Conservation (phyloP, 2,113 vertebrate genomes). For the Numenius arquata region DNA sequence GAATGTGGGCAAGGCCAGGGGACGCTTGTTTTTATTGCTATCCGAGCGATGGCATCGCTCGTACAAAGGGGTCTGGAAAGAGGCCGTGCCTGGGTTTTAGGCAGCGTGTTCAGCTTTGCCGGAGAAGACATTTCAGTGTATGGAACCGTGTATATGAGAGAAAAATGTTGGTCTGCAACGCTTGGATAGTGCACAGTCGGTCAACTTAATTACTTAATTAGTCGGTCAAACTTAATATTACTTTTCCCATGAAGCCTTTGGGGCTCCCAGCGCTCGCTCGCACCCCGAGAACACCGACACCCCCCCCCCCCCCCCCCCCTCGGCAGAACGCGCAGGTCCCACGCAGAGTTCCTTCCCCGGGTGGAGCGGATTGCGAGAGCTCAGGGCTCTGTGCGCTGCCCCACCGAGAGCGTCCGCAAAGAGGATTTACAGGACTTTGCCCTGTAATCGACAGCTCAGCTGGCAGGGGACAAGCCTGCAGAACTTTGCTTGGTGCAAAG, state of each 20-base stretch:
- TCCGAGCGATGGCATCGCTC: neutral
- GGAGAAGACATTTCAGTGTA: neutral
- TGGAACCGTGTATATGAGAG: neutral
- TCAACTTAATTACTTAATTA: no score
- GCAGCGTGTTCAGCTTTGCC: neutral
- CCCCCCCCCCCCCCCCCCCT: no score
- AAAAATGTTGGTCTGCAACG: accelerated
- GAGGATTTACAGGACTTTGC: neutral
- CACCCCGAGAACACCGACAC: accelerated
- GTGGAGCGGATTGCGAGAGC: neutral
- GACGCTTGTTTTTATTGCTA: accelerated
- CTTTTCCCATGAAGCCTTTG: accelerated
- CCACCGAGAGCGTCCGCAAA: neutral
- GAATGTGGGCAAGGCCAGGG: accelerated
- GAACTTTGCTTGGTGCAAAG: neutral
- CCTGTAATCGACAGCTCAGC: neutral
- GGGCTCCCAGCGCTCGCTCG: accelerated
- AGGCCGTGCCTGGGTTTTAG: no score
- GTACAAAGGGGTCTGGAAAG: accelerated
- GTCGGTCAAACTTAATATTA: no score
- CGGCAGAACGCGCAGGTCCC: accelerated
- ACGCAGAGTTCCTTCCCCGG: accelerated
- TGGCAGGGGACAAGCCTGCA: accelerated
- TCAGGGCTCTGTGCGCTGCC: neutral
- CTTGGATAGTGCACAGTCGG: accelerated